Evolutionary conservation across 2,888 invertebrate species (phyloP), one percentile per base, ranked within the genome.

Genomic region (Therioaphis trifolii): DNA sequence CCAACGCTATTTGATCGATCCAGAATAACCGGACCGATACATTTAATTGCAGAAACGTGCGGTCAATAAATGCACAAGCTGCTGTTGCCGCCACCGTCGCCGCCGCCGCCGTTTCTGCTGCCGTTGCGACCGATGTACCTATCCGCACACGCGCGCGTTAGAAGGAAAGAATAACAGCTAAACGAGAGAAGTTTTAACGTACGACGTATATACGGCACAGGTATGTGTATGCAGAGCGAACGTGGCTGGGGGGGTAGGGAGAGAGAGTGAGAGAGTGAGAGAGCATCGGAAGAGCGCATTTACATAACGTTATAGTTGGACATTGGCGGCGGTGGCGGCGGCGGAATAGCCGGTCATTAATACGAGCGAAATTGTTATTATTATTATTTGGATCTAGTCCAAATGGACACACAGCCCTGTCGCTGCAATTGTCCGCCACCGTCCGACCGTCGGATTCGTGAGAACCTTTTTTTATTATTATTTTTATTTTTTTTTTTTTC

Each of bases 11-110:
- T 80, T 71, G 79, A 80, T 80, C 79, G 71, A 80, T 80, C 79
- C 79, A 80, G 79, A 80, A 80, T 58, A 80, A 80, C 79, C 79
- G 79, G 79, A 80, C 79, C 79, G 79, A 80, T 80, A 80, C 71
- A 80, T 80, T 80, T 80, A 80, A 80, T 80, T 80, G 79, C 79
- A 71, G 58, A 80, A 80, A 80, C 79, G 79, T 80, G 79, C 79
- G 71, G 71, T 80, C 79, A 29, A 80, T 71, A 61, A 80, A 71
- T 71, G 79, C 79, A 52, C 78, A 35, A 29, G 71, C 68, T 40
- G 52, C 66, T 27, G 66, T 18, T 40, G 61, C 14, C 11, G 58
- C 40, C 63, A 49, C 21, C 27, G 49, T 12, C n/a, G 4, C 24
- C 5, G 58, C 49, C 14, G 46, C 49, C 11, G 76, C 27, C n/a